Base-by-base conservation (phyloP, 2,797 vertebrate genomes). In the Alfaro cultratus region DNA sequence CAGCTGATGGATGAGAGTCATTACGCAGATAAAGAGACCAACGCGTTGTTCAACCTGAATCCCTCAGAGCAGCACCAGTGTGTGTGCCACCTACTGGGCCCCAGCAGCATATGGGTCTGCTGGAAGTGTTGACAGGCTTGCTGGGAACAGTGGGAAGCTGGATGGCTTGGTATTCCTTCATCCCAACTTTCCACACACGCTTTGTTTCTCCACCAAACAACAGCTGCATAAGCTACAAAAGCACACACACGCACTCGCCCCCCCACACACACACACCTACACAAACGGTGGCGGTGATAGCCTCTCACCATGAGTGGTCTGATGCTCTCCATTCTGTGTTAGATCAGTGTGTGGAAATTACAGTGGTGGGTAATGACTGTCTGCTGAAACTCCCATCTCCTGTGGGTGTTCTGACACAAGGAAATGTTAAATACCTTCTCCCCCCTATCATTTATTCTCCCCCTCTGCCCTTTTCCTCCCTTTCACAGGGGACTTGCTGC, bases 311-410 rank as follows among this genome's bases (percentile, higher is more conserved):
- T 78, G 78, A 84, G 76, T 23, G 2, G 75, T 45, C 71, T 80
- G 62, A 88, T 78, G 73, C 78, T 43, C 41, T 86, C 84, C 86
- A 26, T 79, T 80, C 80, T 76, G 2, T 34, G 73, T 81, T 57
- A 79, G 86, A 91, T 89, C 92, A 87, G 83, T 75, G 79, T 85
- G 83, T 91, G 84, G 76, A 94, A 93, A 93, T 94, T 92, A 92
- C 79, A 94, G 85, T 83, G 81, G 79, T 85, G 16, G 12, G 15
- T 83, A 86, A 93, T 80, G 80, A 85, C 84, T 79, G 84, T 74
- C 26, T n/a, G 34, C 74, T 83, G 72, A 81, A 80, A 74, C 70
- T 79, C 74, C 83, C 81, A 80, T 83, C 73, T 88, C 81, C 73
- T 75, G 80, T 87, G 82, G 84, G 78, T 80, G 85, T 86, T 91